Evolutionary conservation across 2,113 vertebrate genomes (phyloP), one percentile per base, ranked within the genome.

Genomic region (Oxyruncus cristatus): DNA sequence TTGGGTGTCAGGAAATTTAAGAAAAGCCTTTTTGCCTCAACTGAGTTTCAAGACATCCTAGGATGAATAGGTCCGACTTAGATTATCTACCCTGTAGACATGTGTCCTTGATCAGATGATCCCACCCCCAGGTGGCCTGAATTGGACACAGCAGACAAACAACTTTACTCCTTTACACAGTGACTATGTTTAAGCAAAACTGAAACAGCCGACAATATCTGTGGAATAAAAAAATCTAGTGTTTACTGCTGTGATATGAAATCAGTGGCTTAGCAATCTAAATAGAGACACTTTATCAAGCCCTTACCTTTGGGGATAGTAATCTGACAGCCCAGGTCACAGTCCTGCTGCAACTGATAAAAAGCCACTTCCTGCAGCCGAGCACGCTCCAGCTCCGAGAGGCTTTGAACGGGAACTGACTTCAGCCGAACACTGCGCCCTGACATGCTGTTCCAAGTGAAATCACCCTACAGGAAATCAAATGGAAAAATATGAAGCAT

Each of bases 361-460:
- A 98, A 99, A 95, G 99, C 99, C 95, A 99, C 99, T 93, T 99
- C 99, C 98, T 99, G 99, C 42, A 99, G 98, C n/a, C 98, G 98
- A 88, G 98, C 98, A 56, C 99, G 97, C 97, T 99, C 99, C 98
- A 99, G 96, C 97, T 99, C 99, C 0, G 99, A 99, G 91, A 99
- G 98, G 95, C 99, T 99, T 92, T 99, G 99, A 86, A 99, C 98
- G 27, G 98, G 98, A 90, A 99, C 99, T 16, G 99, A 98, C 98
- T 99, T 99, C 96, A 99, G 98, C 87, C 98, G 98, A 88, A 99
- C 98, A 0, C 97, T 99, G 92, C 98, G 98, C 92, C 99, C 99
- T 30, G 99, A 99, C 98, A 99, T 98, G 96, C 99, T 99, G 98
- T 98, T 99, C 99, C 99, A 99, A 95, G 99, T 99, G 97, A 99